A percentile compares a stretch with the other conserved stretches of the same genome.
Evolutionary conservation across 2,113 vertebrate species (phyloP).

Genomic region (Thryonomys swinderianus): DNA sequence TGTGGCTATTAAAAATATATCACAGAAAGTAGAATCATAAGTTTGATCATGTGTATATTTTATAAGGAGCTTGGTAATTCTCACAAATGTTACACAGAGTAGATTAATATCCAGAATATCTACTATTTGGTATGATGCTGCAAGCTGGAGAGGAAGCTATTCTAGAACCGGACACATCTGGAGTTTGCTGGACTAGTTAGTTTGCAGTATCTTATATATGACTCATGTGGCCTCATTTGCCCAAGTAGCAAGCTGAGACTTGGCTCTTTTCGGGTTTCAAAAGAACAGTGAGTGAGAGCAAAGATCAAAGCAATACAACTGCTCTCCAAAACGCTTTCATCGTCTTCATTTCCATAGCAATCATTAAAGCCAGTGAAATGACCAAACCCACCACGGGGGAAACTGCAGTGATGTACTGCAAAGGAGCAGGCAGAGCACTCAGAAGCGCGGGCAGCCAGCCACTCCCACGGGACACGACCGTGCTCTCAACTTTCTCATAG

Average conservation of each 20-base stretch:
- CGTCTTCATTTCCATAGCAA: neutral
- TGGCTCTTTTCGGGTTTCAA: neutral
- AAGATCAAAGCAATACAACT: neutral
- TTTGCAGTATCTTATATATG: neutral
- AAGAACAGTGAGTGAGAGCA: neutral
- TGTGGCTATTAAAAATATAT: neutral
- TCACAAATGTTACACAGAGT: neutral
- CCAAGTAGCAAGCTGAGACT: neutral
- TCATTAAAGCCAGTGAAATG: neutral
- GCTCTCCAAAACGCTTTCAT: neutral
- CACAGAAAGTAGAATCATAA: neutral
- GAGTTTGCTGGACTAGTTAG: neutral
- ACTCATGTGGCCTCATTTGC: neutral
- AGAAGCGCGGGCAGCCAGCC: neutral
- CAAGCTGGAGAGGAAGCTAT: neutral
- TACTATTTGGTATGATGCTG: neutral
- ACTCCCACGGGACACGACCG: neutral
- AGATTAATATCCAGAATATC: neutral
- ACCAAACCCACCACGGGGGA: neutral
- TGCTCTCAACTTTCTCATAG: neutral
- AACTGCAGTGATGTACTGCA: neutral
- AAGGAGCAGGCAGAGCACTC: accelerated
- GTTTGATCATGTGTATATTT: neutral
- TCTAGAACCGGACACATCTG: neutral
- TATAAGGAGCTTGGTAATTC: neutral